Conservation (phyloP, 2,797 vertebrate genomes). For the Malurus leucopterus region DNA sequence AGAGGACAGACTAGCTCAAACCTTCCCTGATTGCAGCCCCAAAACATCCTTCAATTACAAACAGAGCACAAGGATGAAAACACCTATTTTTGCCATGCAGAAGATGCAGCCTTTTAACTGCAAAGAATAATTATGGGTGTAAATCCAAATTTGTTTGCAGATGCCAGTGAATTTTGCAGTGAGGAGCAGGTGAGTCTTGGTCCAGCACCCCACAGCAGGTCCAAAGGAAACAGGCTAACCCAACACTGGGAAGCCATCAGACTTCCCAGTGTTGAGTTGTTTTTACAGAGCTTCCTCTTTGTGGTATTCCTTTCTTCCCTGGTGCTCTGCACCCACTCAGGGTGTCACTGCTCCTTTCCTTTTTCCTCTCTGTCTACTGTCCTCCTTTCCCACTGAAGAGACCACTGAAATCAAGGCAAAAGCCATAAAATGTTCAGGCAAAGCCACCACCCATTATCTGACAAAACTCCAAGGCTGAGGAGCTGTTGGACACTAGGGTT, state of each 20-base stretch:
- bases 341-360: not conserved
- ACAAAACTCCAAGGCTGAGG: not conserved
- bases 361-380: not conserved
- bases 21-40: not conserved
- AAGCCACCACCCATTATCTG: not conserved
- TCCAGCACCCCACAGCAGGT: not conserved
- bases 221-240: not conserved
- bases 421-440: not conserved
- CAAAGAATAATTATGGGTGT: not conserved
- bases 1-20: not conserved
- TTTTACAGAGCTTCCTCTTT: not conserved
- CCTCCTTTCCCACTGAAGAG: not conserved
- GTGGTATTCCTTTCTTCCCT: not conserved
- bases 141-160: not conserved
- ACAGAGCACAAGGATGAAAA: not conserved
- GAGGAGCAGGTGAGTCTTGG: not conserved
- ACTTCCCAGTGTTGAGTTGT: not conserved
- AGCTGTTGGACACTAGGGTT: not conserved
- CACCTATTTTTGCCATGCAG: not conserved
- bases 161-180: not conserved
- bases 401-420: not conserved
- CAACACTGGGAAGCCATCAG: not conserved
- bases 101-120: not conserved
- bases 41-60: not conserved
- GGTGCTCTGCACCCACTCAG: not conserved